A percentile compares a stretch with the other conserved stretches of the same genome.
phyloP scores from a whole-genome alignment of 2,888 invertebrate species.

The Trachelus troglodyta region DNA sequence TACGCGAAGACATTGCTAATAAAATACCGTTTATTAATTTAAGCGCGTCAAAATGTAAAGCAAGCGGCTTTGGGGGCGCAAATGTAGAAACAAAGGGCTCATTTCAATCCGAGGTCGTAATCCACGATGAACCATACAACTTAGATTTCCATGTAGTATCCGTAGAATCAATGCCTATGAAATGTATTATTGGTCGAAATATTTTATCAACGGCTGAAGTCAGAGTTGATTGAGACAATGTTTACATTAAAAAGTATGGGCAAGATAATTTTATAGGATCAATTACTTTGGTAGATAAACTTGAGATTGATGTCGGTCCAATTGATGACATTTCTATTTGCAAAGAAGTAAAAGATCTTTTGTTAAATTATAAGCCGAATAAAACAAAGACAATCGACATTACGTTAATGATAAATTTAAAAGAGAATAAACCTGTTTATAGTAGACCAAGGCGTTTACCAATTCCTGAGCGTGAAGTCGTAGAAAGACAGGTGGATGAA shows the following conservation, averaged over 20 bases:
- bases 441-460: conserved; percentile 35
- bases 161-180: no score
- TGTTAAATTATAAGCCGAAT: conserved; percentile 34
- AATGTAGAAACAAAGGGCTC: conserved; percentile 2
- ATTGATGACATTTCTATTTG: not conserved
- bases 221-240: not conserved
- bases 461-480: conserved; percentile 29
- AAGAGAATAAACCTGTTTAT: conserved; percentile 40
- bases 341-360: conserved; percentile 25
- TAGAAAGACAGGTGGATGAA: conserved; percentile 41
- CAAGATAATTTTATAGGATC: not conserved
- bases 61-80: conserved; percentile 11
- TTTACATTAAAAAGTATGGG: not conserved
- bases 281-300: conserved; percentile 3
- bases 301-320: conserved; percentile 2
- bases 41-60: not conserved
- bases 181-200: not conserved
- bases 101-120: not conserved
- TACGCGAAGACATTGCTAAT: conserved; percentile 4
- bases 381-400: conserved; percentile 32
- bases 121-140: no score
- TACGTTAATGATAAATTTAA: conserved; percentile 40
- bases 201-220: conserved; percentile 4
- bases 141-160: no score
- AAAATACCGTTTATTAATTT: not conserved